Conservation (phyloP, 2,113 vertebrate species). For the Equus quagga region DNA sequence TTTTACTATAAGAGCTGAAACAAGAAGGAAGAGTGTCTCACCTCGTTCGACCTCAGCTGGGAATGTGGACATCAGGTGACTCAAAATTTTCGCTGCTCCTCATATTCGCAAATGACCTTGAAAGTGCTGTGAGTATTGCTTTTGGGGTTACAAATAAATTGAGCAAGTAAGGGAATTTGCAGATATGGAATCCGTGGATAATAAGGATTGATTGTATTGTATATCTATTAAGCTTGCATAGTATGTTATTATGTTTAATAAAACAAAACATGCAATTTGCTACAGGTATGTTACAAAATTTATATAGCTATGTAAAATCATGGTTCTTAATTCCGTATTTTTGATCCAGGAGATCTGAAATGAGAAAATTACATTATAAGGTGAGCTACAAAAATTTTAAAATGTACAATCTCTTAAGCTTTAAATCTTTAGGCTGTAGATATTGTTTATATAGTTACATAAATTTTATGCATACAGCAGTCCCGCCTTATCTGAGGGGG, state of each 20-base stretch:
- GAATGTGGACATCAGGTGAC: not conserved
- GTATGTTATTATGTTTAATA: not conserved
- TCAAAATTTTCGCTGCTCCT: not conserved
- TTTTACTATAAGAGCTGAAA: not conserved
- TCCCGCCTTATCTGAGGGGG: too few species aligned
- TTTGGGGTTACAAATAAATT: not conserved
- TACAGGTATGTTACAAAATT: not conserved
- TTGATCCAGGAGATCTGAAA: slow-evolving; percentile 19
- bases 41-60: not conserved
- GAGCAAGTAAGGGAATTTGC: not conserved
- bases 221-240: not conserved
- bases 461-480: not conserved
- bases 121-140: not conserved
- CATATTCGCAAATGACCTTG: not conserved
- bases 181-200: not conserved
- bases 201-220: not conserved
- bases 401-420: slow-evolving; percentile 21
- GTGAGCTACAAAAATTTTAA: not conserved
- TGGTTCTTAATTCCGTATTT: slow-evolving; percentile 2
- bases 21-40: not conserved
- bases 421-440: not conserved
- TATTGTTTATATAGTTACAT: not conserved
- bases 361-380: slow-evolving; percentile 35
- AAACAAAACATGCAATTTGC: slow-evolving; percentile 9
- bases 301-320: not conserved